Conservation (phyloP, 1,140 invertebrate genomes). For the Hyles vespertilio region DNA sequence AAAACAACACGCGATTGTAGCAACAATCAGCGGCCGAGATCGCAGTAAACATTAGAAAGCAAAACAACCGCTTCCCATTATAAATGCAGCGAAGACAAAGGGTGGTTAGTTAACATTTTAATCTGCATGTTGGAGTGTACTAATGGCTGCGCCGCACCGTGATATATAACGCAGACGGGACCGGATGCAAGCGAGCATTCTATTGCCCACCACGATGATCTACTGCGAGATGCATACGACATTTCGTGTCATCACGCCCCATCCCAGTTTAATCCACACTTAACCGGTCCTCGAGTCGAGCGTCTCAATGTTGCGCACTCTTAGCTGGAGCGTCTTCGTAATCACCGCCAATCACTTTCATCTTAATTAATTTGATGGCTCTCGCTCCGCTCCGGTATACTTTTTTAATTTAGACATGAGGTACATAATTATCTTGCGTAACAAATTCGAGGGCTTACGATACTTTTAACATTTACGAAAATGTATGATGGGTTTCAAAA, state of each 20-base stretch:
- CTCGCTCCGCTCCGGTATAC: too few relatives aligned
- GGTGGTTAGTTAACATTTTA: conserved; percentile 53
- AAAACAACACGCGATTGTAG: conserved; percentile 20
- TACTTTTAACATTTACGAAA: too few relatives aligned
- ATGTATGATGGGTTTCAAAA: too few relatives aligned
- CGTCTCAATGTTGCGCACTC: too few relatives aligned
- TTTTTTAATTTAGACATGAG: too few relatives aligned
- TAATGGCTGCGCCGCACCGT: conserved; percentile 37
- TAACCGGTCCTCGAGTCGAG: background rate
- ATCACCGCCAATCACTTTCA: too few relatives aligned
- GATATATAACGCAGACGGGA: conserved; percentile 28
- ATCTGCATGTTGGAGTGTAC: conserved; percentile 39
- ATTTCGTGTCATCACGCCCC: conserved; percentile 11
- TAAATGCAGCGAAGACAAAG: conserved; percentile 42
- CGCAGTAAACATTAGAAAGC: conserved; percentile 27
- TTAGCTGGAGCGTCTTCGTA: too few relatives aligned
- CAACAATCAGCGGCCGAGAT: conserved; percentile 24
- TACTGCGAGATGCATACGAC: conserved; percentile 30
- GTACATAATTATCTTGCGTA: too few relatives aligned
- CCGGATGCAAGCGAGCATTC: conserved; percentile 36
- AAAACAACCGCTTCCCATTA: conserved; percentile 30
- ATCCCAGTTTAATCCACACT: conserved; percentile 5
- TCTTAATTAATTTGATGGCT: too few relatives aligned
- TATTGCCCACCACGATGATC: conserved; percentile 36
- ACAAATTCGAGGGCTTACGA: too few relatives aligned